Base-by-base conservation (phyloP, 2,113 vertebrate species). In the Chlorocebus sabaeus region DNA sequence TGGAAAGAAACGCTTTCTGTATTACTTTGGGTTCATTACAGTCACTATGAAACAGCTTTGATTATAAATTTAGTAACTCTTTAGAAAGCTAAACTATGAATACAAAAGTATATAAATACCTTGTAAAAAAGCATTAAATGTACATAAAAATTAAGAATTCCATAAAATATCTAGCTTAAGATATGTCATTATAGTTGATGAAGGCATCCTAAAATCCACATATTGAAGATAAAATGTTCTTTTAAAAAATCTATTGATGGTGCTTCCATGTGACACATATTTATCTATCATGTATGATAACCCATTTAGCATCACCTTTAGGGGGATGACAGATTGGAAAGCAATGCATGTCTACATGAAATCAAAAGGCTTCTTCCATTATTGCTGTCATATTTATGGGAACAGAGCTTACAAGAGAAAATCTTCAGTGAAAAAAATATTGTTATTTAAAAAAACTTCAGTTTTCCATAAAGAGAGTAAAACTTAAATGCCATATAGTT, bases 1-100 rank as follows among this genome's bases (percentile, higher is more conserved):
- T 32, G 45, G 89, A 98, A 98, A 81, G 50, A 92, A 98, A 97
- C 38, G 94, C 38, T 68, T 96, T 80, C 13, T 97, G 8, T 18
- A 85, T 97, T 97, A 90, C 16, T 80, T 48, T 82, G 18, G 6
- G 45, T 96, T 79, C n/a, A 79, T 85, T 97, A 96, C 96, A 98
- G 40, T 35, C 83, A 50, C 12, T 93, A 96, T 38, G 43, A 86
- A 50, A 23, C 43, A 95, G 30, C 61, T 85, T 22, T 91, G 79
- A 85, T 80, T 20, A 83, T 96, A 89, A 80, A 96, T 97, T 95
- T 92, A 25, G 20, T 89, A 89, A 95, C 27, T 87, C 43, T 96
- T 12, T 9, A 96, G 78, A 97, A 8, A 96, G 30, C 38, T 50
- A 89, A 95, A 27, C 20, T 96, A 83, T 73, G 17, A 92, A 75